Conservation (phyloP, 2,113 vertebrate genomes). For the Syngnathoides biaculeatus region DNA sequence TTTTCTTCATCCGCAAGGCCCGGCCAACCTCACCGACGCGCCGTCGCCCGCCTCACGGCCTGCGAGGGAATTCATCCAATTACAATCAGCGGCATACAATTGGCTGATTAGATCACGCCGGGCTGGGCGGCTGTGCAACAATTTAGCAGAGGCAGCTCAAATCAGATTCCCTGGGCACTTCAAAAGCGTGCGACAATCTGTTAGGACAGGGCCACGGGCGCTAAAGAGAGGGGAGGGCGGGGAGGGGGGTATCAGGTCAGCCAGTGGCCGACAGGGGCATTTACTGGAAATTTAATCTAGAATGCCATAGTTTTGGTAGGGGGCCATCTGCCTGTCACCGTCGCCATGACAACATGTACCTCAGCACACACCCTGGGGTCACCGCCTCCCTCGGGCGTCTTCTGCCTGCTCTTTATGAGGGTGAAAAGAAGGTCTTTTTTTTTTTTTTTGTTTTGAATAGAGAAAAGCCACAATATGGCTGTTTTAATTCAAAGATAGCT, state of each 20-base stretch:
- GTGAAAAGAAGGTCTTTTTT: slow-evolving; percentile 32
- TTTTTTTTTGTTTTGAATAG: too few species aligned
- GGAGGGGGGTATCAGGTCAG: slow-evolving; percentile 47
- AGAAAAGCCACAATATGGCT: neutral
- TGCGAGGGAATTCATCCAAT: slow-evolving; percentile 82
- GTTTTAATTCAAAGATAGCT: neutral
- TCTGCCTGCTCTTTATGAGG: slow-evolving; percentile 24
- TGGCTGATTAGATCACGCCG: slow-evolving; percentile 73
- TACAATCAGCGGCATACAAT: slow-evolving; percentile 74
- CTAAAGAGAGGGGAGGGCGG: slow-evolving; percentile 38
- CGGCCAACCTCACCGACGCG: slow-evolving; percentile 61
- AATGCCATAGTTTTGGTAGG: slow-evolving; percentile 74
- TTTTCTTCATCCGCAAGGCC: slow-evolving; percentile 76
- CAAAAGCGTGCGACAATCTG: slow-evolving; percentile 75
- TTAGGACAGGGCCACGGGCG: slow-evolving; percentile 75
- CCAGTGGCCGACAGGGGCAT: slow-evolving; percentile 43
- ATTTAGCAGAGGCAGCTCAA: slow-evolving; percentile 74
- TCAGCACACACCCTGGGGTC: slow-evolving; percentile 61
- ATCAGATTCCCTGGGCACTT: slow-evolving; percentile 72
- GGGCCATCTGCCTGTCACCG: slow-evolving; percentile 70
- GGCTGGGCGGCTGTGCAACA: slow-evolving; percentile 71
- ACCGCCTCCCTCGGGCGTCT: slow-evolving; percentile 51
- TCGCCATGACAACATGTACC: slow-evolving; percentile 67
- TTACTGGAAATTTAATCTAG: slow-evolving; percentile 73
- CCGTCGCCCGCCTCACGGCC: slow-evolving; percentile 64